Evolutionary conservation across 2,888 invertebrate genomes (phyloP), one percentile per base, ranked within the genome.

Genomic region (Drosophila nigricruria): DNA sequence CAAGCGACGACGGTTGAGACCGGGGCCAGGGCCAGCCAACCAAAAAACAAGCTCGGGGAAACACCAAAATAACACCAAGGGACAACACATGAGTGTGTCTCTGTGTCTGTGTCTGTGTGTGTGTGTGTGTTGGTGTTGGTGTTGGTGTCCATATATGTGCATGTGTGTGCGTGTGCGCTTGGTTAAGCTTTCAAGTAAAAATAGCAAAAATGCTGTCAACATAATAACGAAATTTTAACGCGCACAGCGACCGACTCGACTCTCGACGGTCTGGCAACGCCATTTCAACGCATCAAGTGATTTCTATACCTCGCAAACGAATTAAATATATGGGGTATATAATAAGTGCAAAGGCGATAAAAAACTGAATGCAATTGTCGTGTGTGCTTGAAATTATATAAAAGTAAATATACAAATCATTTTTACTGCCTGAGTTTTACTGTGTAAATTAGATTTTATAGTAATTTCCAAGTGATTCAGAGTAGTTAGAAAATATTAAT

Each of bases 161-260:
- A 49, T 49, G 34, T 53, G 32, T 50, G 64, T 80, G 67, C 66
- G 40, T 65, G 70, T 50, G 73, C 77, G 82, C 88, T 84, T 85
- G 89, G 85, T 89, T 85, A 89, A 85, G 84, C 89, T 89, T 89
- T 89, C 89, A 74, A 87, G 84, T 88, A 88, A 87, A 90, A 90
- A 90, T 83, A 88, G 88, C 84, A 87, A 88, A 90, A 88, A 79
- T 86, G 77, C 90, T 88, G 86, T 87, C 86, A 90, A 90, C 86
- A 87, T 87, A 87, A 87, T 90, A 87, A 87, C 86, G 86, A 87
- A 87, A 79, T 86, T 85, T 86, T 86, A 86, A 86, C 86, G 90
- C 86, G 84, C 76, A 43, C 72, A 70, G 88, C 86, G 64, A 86
- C 73, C 70, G 38, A 57, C 64, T 56, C 73, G 30, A 70, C 73